phyloP scores from a whole-genome alignment of 2,888 invertebrate species.

The Drosophila hamatofila region DNA sequence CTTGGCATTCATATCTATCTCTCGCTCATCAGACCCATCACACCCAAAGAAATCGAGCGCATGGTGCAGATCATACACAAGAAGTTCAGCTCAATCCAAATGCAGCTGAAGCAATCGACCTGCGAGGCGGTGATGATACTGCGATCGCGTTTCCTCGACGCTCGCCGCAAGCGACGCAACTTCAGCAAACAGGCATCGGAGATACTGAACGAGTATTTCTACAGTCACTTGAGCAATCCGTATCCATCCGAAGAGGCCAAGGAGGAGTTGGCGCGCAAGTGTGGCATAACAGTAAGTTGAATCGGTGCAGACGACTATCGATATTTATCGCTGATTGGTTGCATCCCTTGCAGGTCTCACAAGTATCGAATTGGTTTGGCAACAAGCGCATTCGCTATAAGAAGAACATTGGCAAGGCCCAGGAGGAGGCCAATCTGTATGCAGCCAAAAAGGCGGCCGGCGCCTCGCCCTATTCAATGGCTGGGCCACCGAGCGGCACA shows the following conservation, averaged over 20 bases:
- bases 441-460: slow-evolving; percentile 99
- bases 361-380: slow-evolving; percentile 99
- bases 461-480: slow-evolving; percentile 95
- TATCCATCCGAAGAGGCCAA: slow-evolving; percentile 99
- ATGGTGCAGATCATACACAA: slow-evolving; percentile 99
- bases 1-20: not conserved
- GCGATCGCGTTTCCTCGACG: slow-evolving; percentile 90
- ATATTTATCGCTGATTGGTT: not conserved
- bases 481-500: slow-evolving; percentile 94
- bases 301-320: not conserved
- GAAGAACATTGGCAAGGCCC: slow-evolving; percentile 99
- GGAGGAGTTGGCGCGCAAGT: slow-evolving; percentile 99
- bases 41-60: slow-evolving; percentile 99
- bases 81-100: slow-evolving; percentile 98
- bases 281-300: slow-evolving; percentile 95
- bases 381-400: slow-evolving; percentile 99
- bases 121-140: slow-evolving; percentile 99
- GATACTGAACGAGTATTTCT: slow-evolving; percentile 99
- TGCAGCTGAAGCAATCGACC: slow-evolving; percentile 99
- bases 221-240: slow-evolving; percentile 99
- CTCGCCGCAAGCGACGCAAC: slow-evolving; percentile 96
- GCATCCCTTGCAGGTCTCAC: slow-evolving; percentile 84
- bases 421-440: slow-evolving; percentile 99
- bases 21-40: slow-evolving; percentile 90
- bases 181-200: slow-evolving; percentile 99